A percentile compares a stretch with the other conserved stretches of the same genome.
phyloP scores from a whole-genome alignment of 2,797 vertebrate species.

The Natrix natrix region DNA sequence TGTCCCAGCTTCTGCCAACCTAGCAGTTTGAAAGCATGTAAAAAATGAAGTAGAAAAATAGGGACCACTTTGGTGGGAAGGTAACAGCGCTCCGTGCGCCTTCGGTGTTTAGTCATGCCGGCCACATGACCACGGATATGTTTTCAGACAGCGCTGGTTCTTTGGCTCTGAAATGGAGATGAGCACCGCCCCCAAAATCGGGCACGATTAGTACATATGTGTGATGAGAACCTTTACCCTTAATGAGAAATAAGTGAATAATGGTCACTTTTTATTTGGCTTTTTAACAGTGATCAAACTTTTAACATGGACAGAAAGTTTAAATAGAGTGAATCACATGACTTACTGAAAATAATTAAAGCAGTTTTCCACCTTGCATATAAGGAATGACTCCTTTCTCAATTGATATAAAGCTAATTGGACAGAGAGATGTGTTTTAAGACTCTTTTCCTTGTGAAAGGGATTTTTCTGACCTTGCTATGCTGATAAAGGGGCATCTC shows the following conservation, averaged over 20 bases:
- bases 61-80: too few relatives aligned
- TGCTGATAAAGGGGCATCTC: neutral
- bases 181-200: too few relatives aligned
- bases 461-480: neutral
- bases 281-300: constrained; percentile 30
- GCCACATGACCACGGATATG: too few relatives aligned
- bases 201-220: too few relatives aligned
- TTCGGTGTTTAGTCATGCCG: too few relatives aligned
- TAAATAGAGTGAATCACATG: neutral
- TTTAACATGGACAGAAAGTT: constrained; percentile 30
- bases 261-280: constrained; percentile 33
- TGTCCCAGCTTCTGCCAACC: too few relatives aligned
- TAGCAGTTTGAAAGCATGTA: too few relatives aligned
- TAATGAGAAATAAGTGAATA: constrained; percentile 22
- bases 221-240: neutral
- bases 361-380: neutral
- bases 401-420: neutral
- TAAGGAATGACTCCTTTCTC: neutral
- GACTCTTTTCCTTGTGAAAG: neutral
- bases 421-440: neutral
- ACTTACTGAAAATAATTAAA: constrained; percentile 8
- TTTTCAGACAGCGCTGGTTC: too few relatives aligned
- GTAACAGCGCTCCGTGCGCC: too few relatives aligned
- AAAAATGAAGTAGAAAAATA: too few relatives aligned
- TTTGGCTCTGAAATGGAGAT: too few relatives aligned